Conservation (phyloP, 2,113 vertebrate species). For the Hemibates koningsi region DNA sequence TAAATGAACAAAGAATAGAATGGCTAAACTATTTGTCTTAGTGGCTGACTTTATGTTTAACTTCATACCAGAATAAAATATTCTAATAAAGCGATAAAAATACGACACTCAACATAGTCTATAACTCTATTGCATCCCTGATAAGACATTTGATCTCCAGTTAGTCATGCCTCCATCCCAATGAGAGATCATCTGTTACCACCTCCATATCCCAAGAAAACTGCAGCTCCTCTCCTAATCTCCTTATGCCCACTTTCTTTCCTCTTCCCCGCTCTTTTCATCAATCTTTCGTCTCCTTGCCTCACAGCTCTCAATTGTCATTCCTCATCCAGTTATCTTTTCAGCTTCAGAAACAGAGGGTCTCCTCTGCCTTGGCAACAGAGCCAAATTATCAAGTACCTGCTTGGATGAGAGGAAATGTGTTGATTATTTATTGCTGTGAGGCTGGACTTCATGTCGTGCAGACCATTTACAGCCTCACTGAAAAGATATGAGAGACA, state of each 20-base stretch:
- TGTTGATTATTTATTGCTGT: slow-evolving; percentile 26
- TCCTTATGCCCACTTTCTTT: neutral
- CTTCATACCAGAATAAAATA: neutral
- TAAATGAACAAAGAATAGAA: neutral
- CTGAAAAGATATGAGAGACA: neutral
- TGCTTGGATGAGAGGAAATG: slow-evolving; percentile 45
- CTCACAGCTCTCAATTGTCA: slow-evolving; percentile 7
- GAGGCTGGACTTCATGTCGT: neutral
- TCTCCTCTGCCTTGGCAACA: slow-evolving; percentile 62
- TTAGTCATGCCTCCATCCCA: neutral
- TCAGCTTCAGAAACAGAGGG: slow-evolving; percentile 5
- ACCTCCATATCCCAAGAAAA: neutral
- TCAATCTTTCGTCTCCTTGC: neutral
- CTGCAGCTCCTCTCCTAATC: neutral
- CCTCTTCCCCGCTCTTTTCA: neutral
- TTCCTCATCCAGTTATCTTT: neutral
- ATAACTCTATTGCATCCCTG: neutral
- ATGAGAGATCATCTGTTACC: slow-evolving; percentile 13
- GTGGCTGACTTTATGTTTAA: neutral
- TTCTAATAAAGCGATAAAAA: neutral
- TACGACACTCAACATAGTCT: neutral
- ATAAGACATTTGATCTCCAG: slow-evolving; percentile 11
- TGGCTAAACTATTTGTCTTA: neutral
- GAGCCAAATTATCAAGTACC: slow-evolving; percentile 49
- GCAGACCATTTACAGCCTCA: neutral